Conservation (phyloP, 2,113 vertebrate genomes). For the Hypanus sabinus region DNA sequence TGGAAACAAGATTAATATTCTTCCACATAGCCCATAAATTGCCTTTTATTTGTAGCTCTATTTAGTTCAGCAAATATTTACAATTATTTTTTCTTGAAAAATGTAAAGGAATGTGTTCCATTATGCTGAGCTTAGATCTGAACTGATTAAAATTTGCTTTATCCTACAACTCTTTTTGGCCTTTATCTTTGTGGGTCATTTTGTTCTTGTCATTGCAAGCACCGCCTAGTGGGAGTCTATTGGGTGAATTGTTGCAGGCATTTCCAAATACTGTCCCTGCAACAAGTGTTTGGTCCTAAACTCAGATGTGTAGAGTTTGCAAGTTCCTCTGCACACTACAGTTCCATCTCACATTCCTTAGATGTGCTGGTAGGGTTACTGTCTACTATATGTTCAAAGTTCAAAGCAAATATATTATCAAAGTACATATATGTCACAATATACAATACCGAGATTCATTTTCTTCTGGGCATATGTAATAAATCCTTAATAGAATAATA, state of each 20-base stretch:
- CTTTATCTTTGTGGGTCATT: not conserved
- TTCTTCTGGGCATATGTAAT: too few species aligned
- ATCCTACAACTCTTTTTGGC: not conserved
- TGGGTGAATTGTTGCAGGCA: not conserved
- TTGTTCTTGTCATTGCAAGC: not conserved
- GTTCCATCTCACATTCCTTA: too few species aligned
- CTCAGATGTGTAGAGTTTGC: too few species aligned
- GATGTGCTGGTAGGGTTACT: too few species aligned
- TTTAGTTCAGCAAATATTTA: conserved; percentile 16
- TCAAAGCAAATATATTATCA: too few species aligned
- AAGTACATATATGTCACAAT: too few species aligned
- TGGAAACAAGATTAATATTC: conserved; percentile 22
- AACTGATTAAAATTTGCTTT: not conserved
- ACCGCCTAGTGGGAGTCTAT: not conserved
- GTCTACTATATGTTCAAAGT: too few species aligned
- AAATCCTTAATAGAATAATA: too few species aligned
- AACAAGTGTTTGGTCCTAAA: too few species aligned
- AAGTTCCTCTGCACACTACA: too few species aligned
- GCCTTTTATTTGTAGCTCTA: not conserved
- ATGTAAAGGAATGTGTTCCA: not conserved
- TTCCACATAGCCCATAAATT: not conserved
- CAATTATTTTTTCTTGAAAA: not conserved
- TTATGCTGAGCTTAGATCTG: not conserved
- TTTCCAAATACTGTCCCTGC: not conserved
- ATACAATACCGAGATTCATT: too few species aligned